Percentiles rank a stretch among this genome's conserved stretches.
Conservation (phyloP, 1,140 invertebrate genomes). For the Drosophila orosa region DNA sequence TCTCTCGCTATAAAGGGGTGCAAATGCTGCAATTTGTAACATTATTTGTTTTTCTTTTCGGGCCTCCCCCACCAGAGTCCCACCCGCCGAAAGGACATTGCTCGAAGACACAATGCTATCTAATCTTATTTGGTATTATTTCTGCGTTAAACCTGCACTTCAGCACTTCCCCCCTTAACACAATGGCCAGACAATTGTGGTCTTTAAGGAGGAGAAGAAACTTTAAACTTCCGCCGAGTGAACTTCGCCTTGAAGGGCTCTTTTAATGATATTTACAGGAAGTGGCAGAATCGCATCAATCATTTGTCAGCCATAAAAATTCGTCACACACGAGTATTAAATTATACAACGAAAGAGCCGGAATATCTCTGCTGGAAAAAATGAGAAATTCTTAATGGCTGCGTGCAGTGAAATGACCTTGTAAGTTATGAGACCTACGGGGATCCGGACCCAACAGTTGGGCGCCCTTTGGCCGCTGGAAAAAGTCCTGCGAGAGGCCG, state of each 20-base stretch:
- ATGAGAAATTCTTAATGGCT: conserved; percentile 73
- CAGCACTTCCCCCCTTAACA: conserved; percentile 45
- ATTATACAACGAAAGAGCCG: conserved; percentile 61
- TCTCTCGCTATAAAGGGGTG: conserved; percentile 66
- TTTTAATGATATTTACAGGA: conserved; percentile 81
- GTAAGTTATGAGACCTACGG: conserved; percentile 66
- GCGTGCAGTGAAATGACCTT: conserved; percentile 75
- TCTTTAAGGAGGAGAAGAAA: conserved; percentile 42
- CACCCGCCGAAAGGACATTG: conserved; percentile 24
- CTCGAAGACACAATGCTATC: conserved; percentile 77
- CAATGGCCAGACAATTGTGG: conserved; percentile 35
- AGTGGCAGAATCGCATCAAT: conserved; percentile 75
- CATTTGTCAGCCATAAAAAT: conserved; percentile 83
- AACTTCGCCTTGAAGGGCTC: conserved; percentile 28
- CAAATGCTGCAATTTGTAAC: conserved; percentile 79
- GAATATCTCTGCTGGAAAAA: conserved; percentile 40
- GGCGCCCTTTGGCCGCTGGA: conserved; percentile 39
- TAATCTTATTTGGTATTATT: conserved; percentile 83
- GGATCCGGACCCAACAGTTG: conserved; percentile 27
- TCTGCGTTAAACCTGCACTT: conserved; percentile 78
- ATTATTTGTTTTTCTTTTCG: conserved; percentile 64
- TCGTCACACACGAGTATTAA: conserved; percentile 78
- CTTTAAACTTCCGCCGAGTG: conserved; percentile 48
- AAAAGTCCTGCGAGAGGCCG: conserved; percentile 28
- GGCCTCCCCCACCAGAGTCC: conserved; percentile 4